A percentile compares a stretch with the other conserved stretches of the same genome.
These are phyloP conservation scores for Chelonoidis abingdonii DNA, from an alignment of 2,113 vertebrate species.

Conservation along the genomic window DNA sequence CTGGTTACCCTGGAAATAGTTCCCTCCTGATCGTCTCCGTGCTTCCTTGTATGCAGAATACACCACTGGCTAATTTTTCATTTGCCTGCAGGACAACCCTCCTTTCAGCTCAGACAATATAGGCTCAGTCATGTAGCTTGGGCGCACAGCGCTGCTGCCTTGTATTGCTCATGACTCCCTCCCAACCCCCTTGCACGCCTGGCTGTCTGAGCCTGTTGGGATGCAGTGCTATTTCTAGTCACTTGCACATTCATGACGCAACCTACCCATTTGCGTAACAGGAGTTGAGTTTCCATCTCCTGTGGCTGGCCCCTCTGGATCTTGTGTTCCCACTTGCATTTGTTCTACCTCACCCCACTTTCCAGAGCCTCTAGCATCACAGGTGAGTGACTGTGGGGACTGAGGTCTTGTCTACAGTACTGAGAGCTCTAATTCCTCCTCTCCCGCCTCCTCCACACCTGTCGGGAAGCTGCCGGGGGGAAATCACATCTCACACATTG, in stretches of 20 bases:
- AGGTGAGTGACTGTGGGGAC: background rate
- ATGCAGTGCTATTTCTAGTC: background rate
- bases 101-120: conserved; percentile 4
- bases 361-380: background rate
- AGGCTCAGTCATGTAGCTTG: background rate
- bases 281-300: background rate
- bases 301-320: background rate
- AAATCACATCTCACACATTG: fast-evolving
- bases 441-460: background rate
- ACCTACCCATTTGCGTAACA: background rate
- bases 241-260: fast-evolving
- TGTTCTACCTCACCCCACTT: background rate
- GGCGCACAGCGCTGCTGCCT: background rate
- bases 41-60: background rate
- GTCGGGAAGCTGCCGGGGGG: background rate
- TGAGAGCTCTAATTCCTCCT: background rate
- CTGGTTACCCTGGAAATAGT: background rate
- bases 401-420: too few species aligned
- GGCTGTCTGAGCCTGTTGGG: background rate
- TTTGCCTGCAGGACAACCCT: background rate
- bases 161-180: fast-evolving
- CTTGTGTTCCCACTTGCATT: fast-evolving
- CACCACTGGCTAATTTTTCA: background rate
- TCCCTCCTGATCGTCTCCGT: background rate
- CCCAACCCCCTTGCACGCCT: background rate